phyloP scores from a whole-genome alignment of 1,140 invertebrate genomes.

The Pseudomyrmex sp. region DNA sequence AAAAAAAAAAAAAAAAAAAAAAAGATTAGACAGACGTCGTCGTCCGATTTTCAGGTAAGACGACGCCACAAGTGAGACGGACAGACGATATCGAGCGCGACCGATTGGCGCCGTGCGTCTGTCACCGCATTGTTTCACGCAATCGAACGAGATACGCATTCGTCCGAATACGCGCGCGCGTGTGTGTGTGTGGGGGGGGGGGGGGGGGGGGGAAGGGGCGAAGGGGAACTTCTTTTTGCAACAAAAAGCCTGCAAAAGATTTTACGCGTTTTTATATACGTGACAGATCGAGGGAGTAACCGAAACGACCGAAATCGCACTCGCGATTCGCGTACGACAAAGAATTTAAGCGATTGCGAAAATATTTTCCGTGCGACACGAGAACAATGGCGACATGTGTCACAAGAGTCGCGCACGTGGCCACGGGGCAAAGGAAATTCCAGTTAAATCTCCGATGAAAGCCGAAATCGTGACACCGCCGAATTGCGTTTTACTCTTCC shows the following conservation, averaged over 20 bases:
- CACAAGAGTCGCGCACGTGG: not conserved
- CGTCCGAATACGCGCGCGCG: not conserved
- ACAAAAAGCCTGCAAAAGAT: conserved; percentile 43
- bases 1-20: too few relatives aligned
- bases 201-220: too few relatives aligned
- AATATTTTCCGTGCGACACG: conserved; percentile 22
- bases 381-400: conserved; percentile 10
- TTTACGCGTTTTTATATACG: conserved; percentile 21
- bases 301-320: conserved; percentile 24
- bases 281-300: conserved; percentile 22
- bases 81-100: not conserved
- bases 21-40: not conserved
- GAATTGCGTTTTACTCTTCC: not conserved
- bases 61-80: conserved; percentile 7
- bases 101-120: conserved; percentile 65
- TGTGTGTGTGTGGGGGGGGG: too few relatives aligned
- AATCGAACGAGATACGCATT: conserved; percentile 66
- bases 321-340: conserved; percentile 26
- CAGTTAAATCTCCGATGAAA: conserved; percentile 18
- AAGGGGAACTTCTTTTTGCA: not conserved
- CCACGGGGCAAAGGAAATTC: not conserved
- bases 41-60: conserved; percentile 23
- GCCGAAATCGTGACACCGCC: not conserved
- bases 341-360: conserved; percentile 37
- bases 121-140: conserved; percentile 76